phyloP scores from a whole-genome alignment of 1,140 invertebrate genomes.

The Drosophila insularis region DNA sequence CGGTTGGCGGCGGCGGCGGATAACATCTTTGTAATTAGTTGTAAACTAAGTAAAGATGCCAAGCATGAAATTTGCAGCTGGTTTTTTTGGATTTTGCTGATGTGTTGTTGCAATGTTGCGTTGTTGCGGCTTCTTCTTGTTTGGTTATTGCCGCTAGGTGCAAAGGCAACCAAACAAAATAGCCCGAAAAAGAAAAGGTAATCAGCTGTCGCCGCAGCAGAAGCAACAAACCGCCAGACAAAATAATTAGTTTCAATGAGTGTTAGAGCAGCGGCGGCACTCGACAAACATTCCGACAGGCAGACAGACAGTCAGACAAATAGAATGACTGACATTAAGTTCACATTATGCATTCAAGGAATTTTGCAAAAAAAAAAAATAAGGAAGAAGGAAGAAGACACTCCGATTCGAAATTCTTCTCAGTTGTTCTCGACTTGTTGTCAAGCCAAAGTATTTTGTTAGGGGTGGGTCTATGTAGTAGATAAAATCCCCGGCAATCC shows the following conservation, averaged over 20 bases:
- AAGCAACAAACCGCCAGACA: conserved; percentile 22
- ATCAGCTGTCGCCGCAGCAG: conserved; percentile 49
- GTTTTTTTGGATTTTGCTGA: not conserved
- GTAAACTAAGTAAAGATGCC: conserved; percentile 42
- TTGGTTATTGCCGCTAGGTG: conserved; percentile 19
- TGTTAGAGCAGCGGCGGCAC: conserved; percentile 35
- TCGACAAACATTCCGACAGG: conserved; percentile 41
- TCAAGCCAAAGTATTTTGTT: conserved; percentile 50
- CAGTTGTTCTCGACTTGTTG: conserved; percentile 44
- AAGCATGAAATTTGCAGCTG: conserved; percentile 70
- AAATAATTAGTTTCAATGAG: conserved; percentile 72
- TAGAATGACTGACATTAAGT: conserved; percentile 50
- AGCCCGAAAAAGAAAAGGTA: conserved; percentile 60
- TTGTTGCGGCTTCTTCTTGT: not conserved
- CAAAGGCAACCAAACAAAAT: conserved; percentile 52
- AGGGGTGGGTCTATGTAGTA: conserved; percentile 54
- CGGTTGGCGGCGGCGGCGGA: conserved; percentile 21
- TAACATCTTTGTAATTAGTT: conserved; percentile 69
- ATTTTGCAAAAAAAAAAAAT: conserved; percentile 29
- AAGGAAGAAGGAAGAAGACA: conserved; percentile 8
- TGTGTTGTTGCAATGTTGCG: not conserved
- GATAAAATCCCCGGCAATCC: conserved; percentile 23
- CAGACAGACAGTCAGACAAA: conserved; percentile 34
- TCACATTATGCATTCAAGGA: conserved; percentile 62
- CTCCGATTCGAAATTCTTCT: conserved; percentile 4